Evolutionary conservation across 2,797 vertebrate species (phyloP).

Genomic region (Acanthiza pusilla): DNA sequence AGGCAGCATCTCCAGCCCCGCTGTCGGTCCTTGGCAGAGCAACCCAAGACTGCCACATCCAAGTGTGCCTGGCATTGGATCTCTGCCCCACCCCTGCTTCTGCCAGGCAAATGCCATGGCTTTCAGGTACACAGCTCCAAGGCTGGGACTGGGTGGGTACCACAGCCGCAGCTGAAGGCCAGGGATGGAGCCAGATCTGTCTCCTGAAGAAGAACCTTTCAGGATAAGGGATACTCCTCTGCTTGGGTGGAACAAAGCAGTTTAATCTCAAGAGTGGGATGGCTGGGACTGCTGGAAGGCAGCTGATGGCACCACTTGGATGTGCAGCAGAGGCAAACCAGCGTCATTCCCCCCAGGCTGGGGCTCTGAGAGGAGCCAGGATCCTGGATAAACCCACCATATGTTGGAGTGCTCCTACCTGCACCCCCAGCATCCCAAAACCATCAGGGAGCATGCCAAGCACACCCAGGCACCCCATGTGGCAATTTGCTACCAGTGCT

Average conservation of each 20-base stretch:
- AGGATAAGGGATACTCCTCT: background rate
- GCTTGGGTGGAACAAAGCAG: accelerated
- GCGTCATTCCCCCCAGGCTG: background rate
- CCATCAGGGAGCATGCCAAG: background rate
- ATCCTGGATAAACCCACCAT: background rate
- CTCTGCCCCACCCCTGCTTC: background rate
- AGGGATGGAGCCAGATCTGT: background rate
- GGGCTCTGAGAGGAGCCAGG: background rate
- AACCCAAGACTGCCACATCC: background rate
- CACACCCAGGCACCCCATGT: accelerated
- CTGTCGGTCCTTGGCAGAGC: accelerated
- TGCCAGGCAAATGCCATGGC: background rate
- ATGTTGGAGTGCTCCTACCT: background rate
- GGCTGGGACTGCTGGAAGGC: background rate
- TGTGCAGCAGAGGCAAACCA: background rate
- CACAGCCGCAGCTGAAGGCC: background rate
- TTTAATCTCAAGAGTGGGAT: background rate
- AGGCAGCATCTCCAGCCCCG: background rate
- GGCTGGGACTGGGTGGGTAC: background rate
- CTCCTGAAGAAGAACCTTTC: background rate
- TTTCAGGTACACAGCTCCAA: background rate
- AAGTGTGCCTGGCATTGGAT: accelerated
- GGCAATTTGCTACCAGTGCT: background rate
- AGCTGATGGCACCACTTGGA: accelerated
- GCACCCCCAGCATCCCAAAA: background rate